Base-by-base conservation (phyloP, 53 echinoderm and acorn worm genomes). In the Temnopleurus reevesii region DNA sequence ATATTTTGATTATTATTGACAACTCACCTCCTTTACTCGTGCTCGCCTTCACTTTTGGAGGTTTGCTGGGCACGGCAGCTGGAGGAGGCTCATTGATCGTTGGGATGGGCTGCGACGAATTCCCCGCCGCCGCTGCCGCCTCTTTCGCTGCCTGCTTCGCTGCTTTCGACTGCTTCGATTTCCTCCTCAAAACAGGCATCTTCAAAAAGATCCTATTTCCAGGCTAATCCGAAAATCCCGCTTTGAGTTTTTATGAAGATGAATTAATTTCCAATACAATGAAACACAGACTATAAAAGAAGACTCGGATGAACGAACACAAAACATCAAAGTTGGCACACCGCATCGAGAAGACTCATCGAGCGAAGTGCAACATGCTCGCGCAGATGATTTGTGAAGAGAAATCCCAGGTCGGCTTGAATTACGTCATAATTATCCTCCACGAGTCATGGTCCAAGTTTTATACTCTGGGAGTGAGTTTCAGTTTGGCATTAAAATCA, bases 161-260 rank as follows among this genome's bases (percentile, higher is more conserved):
- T 28, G 45, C 46, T 47, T 79, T 79, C 59, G 59, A 26, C 12
- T 26, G 27, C 77, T 77, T 77, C 34, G 81, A 81, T 33, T 81
- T 81, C 81, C 81, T 81, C 53, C 81, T 53, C 53, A 81, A 31
- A 81, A 81, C 81, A 18, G 81, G 81, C 81, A 81, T 81, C 46
- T 29, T 53, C 33, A n/a, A 77, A 65, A 65, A 34, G 2, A 65
- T 65, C 65, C 65, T 77, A 77, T 77, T 38, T 77, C 26, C 77
- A 77, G 45, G 77, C 77, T 77, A 77, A 23, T 77, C 77, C 77
- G 21, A 77, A 24, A 46, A 77, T 56, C 56, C 56, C 56, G 56
- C 21, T 17, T n/a, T 34, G 4, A 65, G 35, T 17, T 10, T 65
- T 65, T 35, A 24, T 65, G 17, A 65, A 65, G 65, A 33, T 65